Conservation (phyloP, 2,113 vertebrate species). For the Lagopus muta region DNA sequence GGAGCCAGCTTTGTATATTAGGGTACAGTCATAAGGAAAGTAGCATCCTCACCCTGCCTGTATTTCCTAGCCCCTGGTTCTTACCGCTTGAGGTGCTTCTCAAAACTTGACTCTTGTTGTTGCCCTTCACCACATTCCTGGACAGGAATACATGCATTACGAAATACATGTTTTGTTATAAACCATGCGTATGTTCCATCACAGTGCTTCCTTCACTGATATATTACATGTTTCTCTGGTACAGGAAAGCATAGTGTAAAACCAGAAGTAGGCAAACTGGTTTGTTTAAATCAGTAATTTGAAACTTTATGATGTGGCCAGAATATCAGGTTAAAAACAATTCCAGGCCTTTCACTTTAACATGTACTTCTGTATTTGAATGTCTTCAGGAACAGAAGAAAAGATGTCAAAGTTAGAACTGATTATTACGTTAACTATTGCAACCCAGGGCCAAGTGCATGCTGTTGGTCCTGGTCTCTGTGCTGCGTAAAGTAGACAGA, state of each 20-base stretch:
- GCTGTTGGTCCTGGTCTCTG: background rate
- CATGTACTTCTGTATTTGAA: background rate
- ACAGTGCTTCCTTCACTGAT: background rate
- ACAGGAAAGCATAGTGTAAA: background rate
- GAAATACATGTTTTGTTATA: background rate
- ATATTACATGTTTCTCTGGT: rapidly evolving
- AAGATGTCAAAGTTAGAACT: background rate
- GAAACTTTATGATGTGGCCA: background rate
- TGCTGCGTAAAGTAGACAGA: background rate
- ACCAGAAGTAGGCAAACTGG: background rate
- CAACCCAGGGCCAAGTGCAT: no score
- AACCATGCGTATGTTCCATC: rapidly evolving
- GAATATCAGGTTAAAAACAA: background rate
- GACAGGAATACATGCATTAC: background rate
- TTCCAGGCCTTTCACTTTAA: background rate
- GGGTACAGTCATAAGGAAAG: background rate
- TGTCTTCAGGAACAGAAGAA: background rate
- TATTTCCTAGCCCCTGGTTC: background rate
- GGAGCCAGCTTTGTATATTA: background rate
- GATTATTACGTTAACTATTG: background rate
- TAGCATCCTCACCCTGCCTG: background rate
- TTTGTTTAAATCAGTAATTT: background rate
- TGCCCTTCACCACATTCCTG: background rate
- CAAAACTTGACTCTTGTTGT: background rate
- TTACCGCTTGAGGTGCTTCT: background rate